A percentile compares a stretch with the other conserved stretches of the same genome.
phyloP scores from a whole-genome alignment of 2,888 invertebrate genomes.

The Busseola fusca region DNA sequence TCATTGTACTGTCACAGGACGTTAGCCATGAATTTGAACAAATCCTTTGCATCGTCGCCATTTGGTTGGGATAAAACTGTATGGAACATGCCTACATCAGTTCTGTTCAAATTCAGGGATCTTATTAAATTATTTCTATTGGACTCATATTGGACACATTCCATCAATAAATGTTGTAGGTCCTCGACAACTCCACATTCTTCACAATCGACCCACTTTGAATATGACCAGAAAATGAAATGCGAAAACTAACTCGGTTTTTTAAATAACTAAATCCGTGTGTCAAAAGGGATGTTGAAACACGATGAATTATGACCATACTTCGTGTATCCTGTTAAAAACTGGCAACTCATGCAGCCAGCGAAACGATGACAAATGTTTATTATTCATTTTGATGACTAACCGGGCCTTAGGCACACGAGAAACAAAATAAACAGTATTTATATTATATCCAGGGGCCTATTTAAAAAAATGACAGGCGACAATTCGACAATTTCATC shows the following conservation, averaged over 20 bases:
- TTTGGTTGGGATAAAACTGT: too few relatives aligned
- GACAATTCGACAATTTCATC: neutral
- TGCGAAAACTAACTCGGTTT: constrained; percentile 15
- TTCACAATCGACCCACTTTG: too few relatives aligned
- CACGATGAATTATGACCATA: constrained; percentile 39
- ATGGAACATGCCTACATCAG: too few relatives aligned
- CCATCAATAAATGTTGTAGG: too few relatives aligned
- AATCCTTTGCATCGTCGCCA: too few relatives aligned
- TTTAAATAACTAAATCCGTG: constrained; percentile 22
- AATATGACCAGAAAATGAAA: constrained; percentile 10
- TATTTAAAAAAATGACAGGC: neutral
- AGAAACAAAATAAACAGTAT: neutral
- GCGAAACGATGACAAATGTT: constrained; percentile 38
- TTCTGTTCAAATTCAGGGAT: too few relatives aligned
- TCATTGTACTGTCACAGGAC: too few relatives aligned
- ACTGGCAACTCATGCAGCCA: constrained; percentile 27
- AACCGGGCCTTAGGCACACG: constrained; percentile 3
- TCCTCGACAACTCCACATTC: too few relatives aligned
- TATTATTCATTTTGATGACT: constrained; percentile 41
- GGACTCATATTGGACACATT: too few relatives aligned
- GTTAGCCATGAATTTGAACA: too few relatives aligned
- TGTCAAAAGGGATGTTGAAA: constrained; percentile 21
- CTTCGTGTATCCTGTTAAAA: constrained; percentile 30
- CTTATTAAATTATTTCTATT: too few relatives aligned
- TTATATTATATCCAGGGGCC: neutral